Conservation (phyloP, 1,140 invertebrate genomes). For the Leptinotarsa undecemlineata region DNA sequence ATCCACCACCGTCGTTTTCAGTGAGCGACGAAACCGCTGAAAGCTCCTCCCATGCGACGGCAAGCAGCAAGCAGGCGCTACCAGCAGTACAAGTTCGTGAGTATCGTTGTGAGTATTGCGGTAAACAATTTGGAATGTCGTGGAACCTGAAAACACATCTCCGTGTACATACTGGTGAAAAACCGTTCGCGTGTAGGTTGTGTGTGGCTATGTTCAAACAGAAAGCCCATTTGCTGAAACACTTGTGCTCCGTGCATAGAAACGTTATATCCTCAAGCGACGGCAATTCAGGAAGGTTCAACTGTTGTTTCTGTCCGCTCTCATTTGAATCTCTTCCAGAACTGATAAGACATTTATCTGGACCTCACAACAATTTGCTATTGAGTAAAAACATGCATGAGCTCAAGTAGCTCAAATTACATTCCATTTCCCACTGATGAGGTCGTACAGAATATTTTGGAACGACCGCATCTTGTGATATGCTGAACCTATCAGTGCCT, state of each 20-base stretch:
- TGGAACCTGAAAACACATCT: slow-evolving; percentile 87
- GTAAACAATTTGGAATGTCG: slow-evolving; percentile 87
- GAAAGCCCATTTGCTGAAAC: slow-evolving; percentile 82
- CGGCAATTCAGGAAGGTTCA: slow-evolving; percentile 72
- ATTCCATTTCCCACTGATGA: slow-evolving; percentile 46
- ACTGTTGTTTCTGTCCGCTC: slow-evolving; percentile 83
- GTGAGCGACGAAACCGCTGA: slow-evolving; percentile 60
- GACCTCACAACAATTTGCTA: slow-evolving; percentile 82
- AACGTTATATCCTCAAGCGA: slow-evolving; percentile 77
- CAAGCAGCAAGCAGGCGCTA: slow-evolving; percentile 59
- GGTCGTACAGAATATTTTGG: slow-evolving; percentile 42
- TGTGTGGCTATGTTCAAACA: slow-evolving; percentile 89
- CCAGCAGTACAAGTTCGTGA: slow-evolving; percentile 68
- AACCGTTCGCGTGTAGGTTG: slow-evolving; percentile 82
- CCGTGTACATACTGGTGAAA: slow-evolving; percentile 83
- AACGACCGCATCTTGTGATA: slow-evolving; percentile 46
- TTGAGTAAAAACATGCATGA: slow-evolving; percentile 85
- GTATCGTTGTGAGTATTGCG: slow-evolving; percentile 84
- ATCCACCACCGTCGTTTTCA: slow-evolving; percentile 58
- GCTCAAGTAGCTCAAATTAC: slow-evolving; percentile 57
- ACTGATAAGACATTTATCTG: slow-evolving; percentile 80
- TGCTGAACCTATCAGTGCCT: slow-evolving; percentile 36
- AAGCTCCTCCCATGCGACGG: slow-evolving; percentile 54
- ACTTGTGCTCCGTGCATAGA: slow-evolving; percentile 82
- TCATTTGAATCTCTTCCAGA: slow-evolving; percentile 82